Evolutionary conservation across 2,797 vertebrate species (phyloP), one percentile per base, ranked within the genome.

Genomic region (Sphaeramia orbicularis): DNA sequence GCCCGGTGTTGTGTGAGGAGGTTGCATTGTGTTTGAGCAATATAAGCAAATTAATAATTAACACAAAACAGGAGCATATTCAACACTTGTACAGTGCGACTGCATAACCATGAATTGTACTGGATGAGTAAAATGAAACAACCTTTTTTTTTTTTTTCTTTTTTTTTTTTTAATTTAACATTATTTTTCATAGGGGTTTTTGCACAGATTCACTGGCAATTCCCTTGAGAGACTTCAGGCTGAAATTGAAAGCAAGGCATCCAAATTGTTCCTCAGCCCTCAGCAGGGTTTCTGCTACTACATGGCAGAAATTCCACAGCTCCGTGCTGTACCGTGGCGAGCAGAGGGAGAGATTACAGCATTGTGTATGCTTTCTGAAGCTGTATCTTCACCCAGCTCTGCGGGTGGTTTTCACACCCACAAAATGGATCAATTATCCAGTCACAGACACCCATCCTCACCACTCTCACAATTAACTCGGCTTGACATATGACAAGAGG

Each of bases 371-470:
- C 70, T 74, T 77, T 86, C 81, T 66, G 57, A 73, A 78, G 78
- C 67, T 13, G 36, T 70, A 75, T 89, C 85, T 64, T 80, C 70
- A 44, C 81, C 78, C 71, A 48, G 84, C 87, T 81, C 85, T 3
- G 84, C 16, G 69, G 74, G 80, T 71, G 80, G 71, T 49, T 84
- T 86, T 90, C 80, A 84, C 85, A 87, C 81, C 78, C 74, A 81
- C 76, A 84, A 86, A 89, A 89, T 85, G 76, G 81, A 88, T 90
- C 84, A 90, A 87, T 91, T 87, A 90, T 83, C 85, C 75, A 78
- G 84, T 77, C 78, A 78, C 67, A 79, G 71, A 78, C 75, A 67
- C 65, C 70, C 63, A 68, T 76, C 75, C 71, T 44, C 67, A 78
- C 47, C 63, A 54, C 83, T 86, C 79, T 71, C 64, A 73, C 81